These are phyloP conservation scores for Zeugodacus cucurbitae DNA, from an alignment of 1,140 invertebrate species.

Conservation along the genomic window DNA sequence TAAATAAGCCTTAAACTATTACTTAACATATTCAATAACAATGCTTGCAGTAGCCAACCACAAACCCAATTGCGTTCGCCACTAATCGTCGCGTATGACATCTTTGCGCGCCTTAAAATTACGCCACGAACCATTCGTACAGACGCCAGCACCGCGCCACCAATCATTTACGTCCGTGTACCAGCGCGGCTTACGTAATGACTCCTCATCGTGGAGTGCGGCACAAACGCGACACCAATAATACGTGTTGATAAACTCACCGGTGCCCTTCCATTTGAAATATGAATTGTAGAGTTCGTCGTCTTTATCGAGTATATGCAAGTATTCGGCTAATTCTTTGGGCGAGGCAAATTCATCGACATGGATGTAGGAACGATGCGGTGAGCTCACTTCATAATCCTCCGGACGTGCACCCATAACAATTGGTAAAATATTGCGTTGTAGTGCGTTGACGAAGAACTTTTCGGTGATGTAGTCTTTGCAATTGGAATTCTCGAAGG, in stretches of 20 bases:
- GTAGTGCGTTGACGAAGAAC: constrained; percentile 93
- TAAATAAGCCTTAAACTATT: constrained; percentile 27
- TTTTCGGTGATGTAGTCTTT: constrained; percentile 97
- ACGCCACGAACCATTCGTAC: constrained; percentile 76
- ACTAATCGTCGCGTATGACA: constrained; percentile 62
- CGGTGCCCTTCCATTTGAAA: constrained; percentile 92
- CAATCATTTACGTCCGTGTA: constrained; percentile 87
- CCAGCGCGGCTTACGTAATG: constrained; percentile 70
- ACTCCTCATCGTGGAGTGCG: constrained; percentile 82
- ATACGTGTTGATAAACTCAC: constrained; percentile 93
- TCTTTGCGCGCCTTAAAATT: constrained; percentile 68
- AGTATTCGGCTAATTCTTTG: constrained; percentile 84
- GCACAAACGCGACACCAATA: constrained; percentile 96
- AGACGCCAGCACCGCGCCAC: constrained; percentile 83
- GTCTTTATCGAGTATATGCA: constrained; percentile 85
- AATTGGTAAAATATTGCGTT: constrained; percentile 89
- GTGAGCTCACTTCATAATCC: constrained; percentile 89
- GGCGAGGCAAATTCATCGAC: constrained; percentile 93
- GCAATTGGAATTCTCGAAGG: constrained; percentile 98
- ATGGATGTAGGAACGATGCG: constrained; percentile 90
- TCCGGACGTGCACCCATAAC: constrained; percentile 94
- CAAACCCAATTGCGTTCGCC: constrained; percentile 26
- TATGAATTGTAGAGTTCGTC: constrained; percentile 92
- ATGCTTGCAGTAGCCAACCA: constrained; percentile 43
- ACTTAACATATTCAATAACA: constrained; percentile 38